A percentile compares a stretch with the other conserved stretches of the same genome.
Conservation (phyloP, 2,797 vertebrate genomes). For the Myripristis jacobus region DNA sequence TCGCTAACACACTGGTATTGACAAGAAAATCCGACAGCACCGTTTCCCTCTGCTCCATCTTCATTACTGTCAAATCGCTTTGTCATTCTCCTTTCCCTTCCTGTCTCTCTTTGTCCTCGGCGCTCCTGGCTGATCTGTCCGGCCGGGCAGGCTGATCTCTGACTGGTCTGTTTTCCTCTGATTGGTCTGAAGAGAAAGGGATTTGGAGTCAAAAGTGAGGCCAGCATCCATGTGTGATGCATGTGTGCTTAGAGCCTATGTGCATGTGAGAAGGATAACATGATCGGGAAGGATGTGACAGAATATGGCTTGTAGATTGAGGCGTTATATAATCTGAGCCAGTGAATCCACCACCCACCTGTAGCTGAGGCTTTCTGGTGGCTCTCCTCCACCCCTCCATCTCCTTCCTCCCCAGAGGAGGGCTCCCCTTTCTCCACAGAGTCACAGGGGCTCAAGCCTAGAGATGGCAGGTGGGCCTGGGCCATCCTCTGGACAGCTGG, state of each 20-base stretch:
- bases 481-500: slow-evolving; percentile 92
- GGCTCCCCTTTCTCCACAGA: slow-evolving; percentile 73
- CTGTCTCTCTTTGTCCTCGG: slow-evolving; percentile 44
- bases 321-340: too few species aligned
- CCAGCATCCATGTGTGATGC: neutral
- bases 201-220: slow-evolving; percentile 12
- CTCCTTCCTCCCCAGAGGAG: slow-evolving; percentile 82
- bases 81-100: slow-evolving; percentile 55
- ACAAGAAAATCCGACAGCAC: neutral
- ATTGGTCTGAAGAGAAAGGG: slow-evolving; percentile 51
- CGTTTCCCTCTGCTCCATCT: neutral
- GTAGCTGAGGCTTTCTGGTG: slow-evolving; percentile 53
- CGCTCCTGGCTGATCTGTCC: slow-evolving; percentile 39
- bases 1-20: neutral
- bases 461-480: slow-evolving; percentile 88
- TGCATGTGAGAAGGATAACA: neutral
- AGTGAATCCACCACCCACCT: slow-evolving; percentile 47
- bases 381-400: slow-evolving; percentile 62
- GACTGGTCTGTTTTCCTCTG: slow-evolving; percentile 34
- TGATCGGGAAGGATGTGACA: neutral
- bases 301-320: too few species aligned
- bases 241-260: too few species aligned
- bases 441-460: slow-evolving; percentile 69
- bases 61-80: neutral
- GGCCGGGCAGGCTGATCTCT: slow-evolving; percentile 22